Base-by-base conservation (phyloP, 2,888 invertebrate genomes). In the Hermaeophaga mercurialis region DNA sequence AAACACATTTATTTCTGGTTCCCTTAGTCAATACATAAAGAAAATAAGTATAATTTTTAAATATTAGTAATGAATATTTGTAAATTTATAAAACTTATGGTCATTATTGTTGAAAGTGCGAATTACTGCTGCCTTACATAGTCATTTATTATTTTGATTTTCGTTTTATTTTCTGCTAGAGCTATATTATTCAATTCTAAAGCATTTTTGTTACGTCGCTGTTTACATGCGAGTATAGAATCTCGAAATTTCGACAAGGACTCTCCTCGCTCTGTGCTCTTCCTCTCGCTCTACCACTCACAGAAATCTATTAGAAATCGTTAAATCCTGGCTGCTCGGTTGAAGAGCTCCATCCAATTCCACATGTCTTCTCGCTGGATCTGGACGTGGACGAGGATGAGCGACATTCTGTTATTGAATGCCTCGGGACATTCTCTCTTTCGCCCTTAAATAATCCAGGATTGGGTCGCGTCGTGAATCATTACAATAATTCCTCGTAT, bases 291-390 rank as follows among this genome's bases (percentile, higher is more conserved):
- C 68, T 66, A 66, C 67, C 72, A 70, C 74, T 72, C 72, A 69
- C 73, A 73, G 74, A 77, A 76, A 77, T 76, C 78, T 77, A 77
- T 78, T 77, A 77, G 76, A 75, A 76, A 77, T 76, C 77, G 77
- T 77, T 77, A 77, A 77, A 76, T 73, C 76, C 76, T 66, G 66
- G 69, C 69, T 72, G 70, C 69, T 72, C 71, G 70, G 68, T 65
- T 70, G 60, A 58, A 61, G 73, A 70, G 70, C 73, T 70, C 71
- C 72, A 72, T 73, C 73, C 74, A 75, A 76, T 75, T 74, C 74
- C 71, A 70, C 70, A 69, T 69, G 73, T 73, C 72, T 72, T 69
- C 70, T 70, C 69, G 64, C 66, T 68, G 70, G 69, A 72, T 72
- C 70, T 72, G 66, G 58, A 66, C 66, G 68, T 67, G 70, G 66